A percentile compares a stretch with the other conserved stretches of the same genome.
These are phyloP conservation scores for Hydractinia symbiolongicarpus DNA, from an alignment of 30 jellyfish, hydroid and myxozoan species.

Conservation along the genomic window DNA sequence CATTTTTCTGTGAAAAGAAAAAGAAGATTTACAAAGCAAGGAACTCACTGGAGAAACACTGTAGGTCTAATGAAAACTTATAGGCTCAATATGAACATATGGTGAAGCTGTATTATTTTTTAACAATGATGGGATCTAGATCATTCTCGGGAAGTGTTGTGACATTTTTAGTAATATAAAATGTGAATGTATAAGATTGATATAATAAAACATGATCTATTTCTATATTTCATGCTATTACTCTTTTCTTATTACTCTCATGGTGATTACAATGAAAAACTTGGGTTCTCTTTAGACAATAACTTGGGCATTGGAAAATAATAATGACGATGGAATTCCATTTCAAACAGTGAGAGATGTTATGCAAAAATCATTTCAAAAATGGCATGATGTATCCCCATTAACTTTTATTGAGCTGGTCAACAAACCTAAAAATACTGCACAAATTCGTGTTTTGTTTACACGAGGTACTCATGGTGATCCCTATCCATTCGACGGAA, in stretches of 20 bases:
- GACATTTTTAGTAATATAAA: background rate
- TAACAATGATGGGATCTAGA: background rate
- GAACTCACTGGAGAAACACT: constrained; percentile 10
- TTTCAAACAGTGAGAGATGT: constrained; percentile 43
- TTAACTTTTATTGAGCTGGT: constrained; percentile 36
- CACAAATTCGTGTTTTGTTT: constrained; percentile 60
- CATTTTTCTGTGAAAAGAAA: background rate
- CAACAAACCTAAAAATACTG: constrained; percentile 26
- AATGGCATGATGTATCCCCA: constrained; percentile 62
- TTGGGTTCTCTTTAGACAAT: background rate
- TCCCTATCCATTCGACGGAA: constrained; percentile 63
- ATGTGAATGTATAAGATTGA: background rate
- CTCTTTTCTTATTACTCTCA: too few species aligned
- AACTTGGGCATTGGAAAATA: constrained; percentile 74
- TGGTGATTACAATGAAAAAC: background rate
- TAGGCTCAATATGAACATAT: background rate
- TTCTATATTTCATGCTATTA: too few species aligned
- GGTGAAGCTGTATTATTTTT: background rate
- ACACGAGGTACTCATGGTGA: constrained; percentile 55
- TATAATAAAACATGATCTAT: background rate
- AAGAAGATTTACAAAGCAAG: constrained; percentile 35
- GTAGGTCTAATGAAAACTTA: background rate
- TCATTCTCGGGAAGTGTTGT: background rate
- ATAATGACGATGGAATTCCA: constrained; percentile 61
- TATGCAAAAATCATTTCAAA: constrained; percentile 48